These are phyloP conservation scores for Alsophila aescularia DNA, from an alignment of 2,888 invertebrate species.

Conservation along the genomic window DNA sequence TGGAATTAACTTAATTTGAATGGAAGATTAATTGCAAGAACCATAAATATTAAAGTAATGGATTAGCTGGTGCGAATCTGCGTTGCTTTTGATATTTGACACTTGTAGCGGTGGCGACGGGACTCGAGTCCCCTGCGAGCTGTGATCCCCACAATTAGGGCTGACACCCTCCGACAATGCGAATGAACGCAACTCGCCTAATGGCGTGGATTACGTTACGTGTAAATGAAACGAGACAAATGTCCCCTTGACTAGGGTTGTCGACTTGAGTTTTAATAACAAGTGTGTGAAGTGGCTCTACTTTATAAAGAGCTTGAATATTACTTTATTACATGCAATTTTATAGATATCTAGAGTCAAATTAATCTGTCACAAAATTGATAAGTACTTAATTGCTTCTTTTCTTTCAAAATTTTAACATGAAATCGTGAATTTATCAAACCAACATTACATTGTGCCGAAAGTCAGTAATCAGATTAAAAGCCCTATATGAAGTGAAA, in stretches of 20 bases:
- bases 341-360: neutral
- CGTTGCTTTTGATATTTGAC: conserved; percentile 62
- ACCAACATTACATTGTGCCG: no score
- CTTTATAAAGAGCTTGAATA: neutral
- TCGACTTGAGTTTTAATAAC: conserved; percentile 9
- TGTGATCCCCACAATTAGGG: conserved; percentile 71
- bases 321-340: neutral
- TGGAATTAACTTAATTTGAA: no score
- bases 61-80: conserved; percentile 23
- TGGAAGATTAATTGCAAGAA: no score
- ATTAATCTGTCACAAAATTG: no score
- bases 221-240: conserved; percentile 69
- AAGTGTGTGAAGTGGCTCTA: neutral
- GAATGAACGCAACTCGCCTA: conserved; percentile 66
- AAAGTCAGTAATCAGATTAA: no score
- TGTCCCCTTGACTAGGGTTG: conserved; percentile 52
- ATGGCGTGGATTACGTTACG: conserved; percentile 76
- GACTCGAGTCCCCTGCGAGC: conserved; percentile 58
- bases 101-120: conserved; percentile 52
- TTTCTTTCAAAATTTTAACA: no score
- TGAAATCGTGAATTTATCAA: no score
- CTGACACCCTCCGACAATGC: conserved; percentile 75
- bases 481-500: conserved; percentile 34
- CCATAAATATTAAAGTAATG: neutral
- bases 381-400: no score